Evolutionary conservation across 2,797 vertebrate genomes (phyloP), one percentile per base, ranked within the genome.

Genomic region (Hippopotamyrus pictus): DNA sequence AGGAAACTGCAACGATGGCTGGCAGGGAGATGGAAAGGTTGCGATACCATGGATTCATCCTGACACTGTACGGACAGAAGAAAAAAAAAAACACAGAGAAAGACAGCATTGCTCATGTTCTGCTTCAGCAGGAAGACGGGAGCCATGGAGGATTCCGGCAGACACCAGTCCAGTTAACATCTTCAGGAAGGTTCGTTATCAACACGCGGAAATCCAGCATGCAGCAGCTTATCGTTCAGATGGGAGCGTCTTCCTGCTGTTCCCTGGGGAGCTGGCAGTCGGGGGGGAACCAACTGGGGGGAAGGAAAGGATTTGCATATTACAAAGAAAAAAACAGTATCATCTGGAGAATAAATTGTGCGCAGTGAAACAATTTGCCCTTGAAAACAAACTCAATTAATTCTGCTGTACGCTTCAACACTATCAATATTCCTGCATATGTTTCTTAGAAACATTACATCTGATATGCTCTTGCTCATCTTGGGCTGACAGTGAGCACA

Each of bases 131-230:
- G 50, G 86, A 86, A 90, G 89, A 87, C 11, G 57, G 14, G 59
- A 51, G 85, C 46, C n/a, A 22, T 91, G 90, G 90, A 84, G 88
- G 91, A 92, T 92, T 87, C 87, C 57, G 50, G 84, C 90, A 17
- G 87, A 92, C 90, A 89, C 12, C 5, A 17, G 89, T 90, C 82
- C 88, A 62, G 88, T 59, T 48, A 84, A 48, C 54, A 89, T 90
- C 65, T 86, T 54, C 25, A 5, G n/a, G 44, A 87, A 87, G 33
- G 86, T 62, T 59, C 22, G 87, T 89, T 91, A 84, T 91, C 89
- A 91, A 89, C 87, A 89, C 57, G 83, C 89, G 53, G 91, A 91
- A 93, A 93, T 89, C 90, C 83, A 84, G 88, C 87, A 62, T 83
- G 85, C 90, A 79, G 90, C 91, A 89, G 41, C 54, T 86, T 87